Conservation (phyloP, 2,888 invertebrate species). For the Hylaea fasciaria region DNA sequence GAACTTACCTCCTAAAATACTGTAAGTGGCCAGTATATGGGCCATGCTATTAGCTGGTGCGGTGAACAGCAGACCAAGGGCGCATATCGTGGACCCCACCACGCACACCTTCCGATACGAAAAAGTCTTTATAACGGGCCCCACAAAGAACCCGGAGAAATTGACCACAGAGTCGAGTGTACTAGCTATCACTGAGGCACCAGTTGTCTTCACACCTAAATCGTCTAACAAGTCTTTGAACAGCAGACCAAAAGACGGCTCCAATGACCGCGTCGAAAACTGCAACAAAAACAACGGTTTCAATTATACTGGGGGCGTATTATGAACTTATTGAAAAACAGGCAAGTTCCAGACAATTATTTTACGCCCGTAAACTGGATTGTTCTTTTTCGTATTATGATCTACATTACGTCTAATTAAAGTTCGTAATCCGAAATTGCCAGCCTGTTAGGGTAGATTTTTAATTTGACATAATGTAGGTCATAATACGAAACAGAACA, state of each 20-base stretch:
- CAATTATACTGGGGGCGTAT: too few relatives aligned
- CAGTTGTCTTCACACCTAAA: slow-evolving; percentile 89
- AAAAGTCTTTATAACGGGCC: slow-evolving; percentile 90
- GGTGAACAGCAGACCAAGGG: slow-evolving; percentile 87
- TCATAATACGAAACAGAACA: too few relatives aligned
- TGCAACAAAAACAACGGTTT: slow-evolving; percentile 70
- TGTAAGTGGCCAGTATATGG: slow-evolving; percentile 89
- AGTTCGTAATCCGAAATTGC: too few relatives aligned
- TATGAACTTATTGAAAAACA: too few relatives aligned
- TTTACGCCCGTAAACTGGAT: too few relatives aligned
- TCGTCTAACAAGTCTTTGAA: slow-evolving; percentile 89
- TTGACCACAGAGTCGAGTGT: slow-evolving; percentile 91
- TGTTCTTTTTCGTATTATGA: too few relatives aligned
- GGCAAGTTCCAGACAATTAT: too few relatives aligned
- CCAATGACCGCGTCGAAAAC: slow-evolving; percentile 92
- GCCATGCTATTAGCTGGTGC: slow-evolving; percentile 89
- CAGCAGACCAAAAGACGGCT: slow-evolving; percentile 92
- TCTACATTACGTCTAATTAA: too few relatives aligned
- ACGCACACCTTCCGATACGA: slow-evolving; percentile 89
- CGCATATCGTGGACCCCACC: slow-evolving; percentile 87
- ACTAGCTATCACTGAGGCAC: slow-evolving; percentile 90
- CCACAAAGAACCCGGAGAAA: slow-evolving; percentile 91
- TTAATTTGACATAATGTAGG: too few relatives aligned
- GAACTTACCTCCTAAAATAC: slow-evolving; percentile 89
- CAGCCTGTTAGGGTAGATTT: too few relatives aligned